Conservation (phyloP, 2,888 invertebrate genomes). For the Hirtodrosophila duncani region DNA sequence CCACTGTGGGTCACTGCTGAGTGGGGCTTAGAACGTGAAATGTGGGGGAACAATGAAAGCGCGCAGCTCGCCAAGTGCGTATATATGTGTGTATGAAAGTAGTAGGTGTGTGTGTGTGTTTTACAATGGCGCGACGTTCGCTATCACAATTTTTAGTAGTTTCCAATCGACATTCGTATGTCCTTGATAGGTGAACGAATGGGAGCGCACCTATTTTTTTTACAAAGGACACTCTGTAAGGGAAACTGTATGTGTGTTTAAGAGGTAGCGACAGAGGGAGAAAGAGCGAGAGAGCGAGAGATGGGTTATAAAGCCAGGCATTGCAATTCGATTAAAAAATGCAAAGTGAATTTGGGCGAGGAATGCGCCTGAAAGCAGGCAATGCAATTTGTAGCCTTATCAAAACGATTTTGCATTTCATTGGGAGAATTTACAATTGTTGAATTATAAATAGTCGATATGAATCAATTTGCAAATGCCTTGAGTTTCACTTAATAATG, state of each 20-base stretch:
- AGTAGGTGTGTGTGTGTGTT: constrained; percentile 17
- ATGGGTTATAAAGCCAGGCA: too few species aligned
- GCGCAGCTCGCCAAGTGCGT: constrained; percentile 8
- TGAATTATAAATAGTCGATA: too few species aligned
- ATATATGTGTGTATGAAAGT: not conserved
- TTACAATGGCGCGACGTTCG: constrained; percentile 26
- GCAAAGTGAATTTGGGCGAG: constrained; percentile 30
- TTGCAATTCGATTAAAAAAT: constrained; percentile 58
- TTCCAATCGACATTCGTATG: constrained; percentile 51
- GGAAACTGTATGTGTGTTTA: too few species aligned
- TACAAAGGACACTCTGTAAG: constrained; percentile 8
- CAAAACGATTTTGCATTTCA: not conserved
- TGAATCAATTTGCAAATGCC: too few species aligned
- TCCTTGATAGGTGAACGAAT: constrained; percentile 43
- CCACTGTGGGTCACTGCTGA: too few species aligned
- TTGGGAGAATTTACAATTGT: too few species aligned
- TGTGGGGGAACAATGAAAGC: not conserved
- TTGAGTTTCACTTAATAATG: too few species aligned
- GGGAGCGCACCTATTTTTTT: constrained; percentile 6
- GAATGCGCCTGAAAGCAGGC: constrained; percentile 15
- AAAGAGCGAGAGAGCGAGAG: too few species aligned
- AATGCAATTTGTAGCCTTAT: constrained; percentile 1
- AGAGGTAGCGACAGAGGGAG: too few species aligned
- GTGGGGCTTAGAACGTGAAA: not conserved
- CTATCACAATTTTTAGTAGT: constrained; percentile 60